Percentiles rank a stretch among this genome's conserved stretches.
These are phyloP conservation scores for Nomada flava DNA, from an alignment of 2,888 invertebrate species.

Conservation along the genomic window DNA sequence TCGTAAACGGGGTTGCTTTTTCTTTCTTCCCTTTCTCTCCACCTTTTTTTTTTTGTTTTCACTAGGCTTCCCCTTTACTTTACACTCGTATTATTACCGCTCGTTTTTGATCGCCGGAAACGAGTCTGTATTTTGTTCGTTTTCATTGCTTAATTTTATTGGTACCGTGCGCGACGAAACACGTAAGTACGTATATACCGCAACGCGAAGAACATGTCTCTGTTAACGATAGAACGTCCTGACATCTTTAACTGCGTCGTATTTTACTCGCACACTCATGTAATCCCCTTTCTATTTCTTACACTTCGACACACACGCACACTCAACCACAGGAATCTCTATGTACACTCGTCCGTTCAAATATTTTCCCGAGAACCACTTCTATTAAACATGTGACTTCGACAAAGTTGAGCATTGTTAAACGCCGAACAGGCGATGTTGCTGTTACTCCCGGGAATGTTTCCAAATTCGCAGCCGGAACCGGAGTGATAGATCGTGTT, in stretches of 20 bases:
- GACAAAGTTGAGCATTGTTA: not conserved
- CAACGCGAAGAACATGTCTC: not conserved
- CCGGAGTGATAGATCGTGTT: conserved; percentile 6
- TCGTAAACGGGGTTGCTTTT: conserved; percentile 14
- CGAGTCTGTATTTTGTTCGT: not conserved
- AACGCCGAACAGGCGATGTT: too few relatives aligned
- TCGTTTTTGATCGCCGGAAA: not conserved
- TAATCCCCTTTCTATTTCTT: not conserved
- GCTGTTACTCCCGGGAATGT: not conserved
- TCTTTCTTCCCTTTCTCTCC: not conserved
- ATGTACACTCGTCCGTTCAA: not conserved
- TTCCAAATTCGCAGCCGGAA: not conserved
- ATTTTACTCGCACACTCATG: not conserved
- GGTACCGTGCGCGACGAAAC: conserved; percentile 5
- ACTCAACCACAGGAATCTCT: not conserved
- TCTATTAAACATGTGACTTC: conserved; percentile 1
- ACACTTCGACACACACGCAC: not conserved
- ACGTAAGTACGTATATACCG: not conserved
- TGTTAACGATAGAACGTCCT: not conserved
- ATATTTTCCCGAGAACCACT: too few relatives aligned
- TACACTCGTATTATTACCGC: not conserved
- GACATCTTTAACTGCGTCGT: not conserved
- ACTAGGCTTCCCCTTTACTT: not conserved
- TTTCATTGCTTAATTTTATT: conserved; percentile 2
- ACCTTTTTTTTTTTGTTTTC: not conserved